These are phyloP conservation scores for Eupithecia abbreviata DNA, from an alignment of 2,888 invertebrate species.

Conservation along the genomic window DNA sequence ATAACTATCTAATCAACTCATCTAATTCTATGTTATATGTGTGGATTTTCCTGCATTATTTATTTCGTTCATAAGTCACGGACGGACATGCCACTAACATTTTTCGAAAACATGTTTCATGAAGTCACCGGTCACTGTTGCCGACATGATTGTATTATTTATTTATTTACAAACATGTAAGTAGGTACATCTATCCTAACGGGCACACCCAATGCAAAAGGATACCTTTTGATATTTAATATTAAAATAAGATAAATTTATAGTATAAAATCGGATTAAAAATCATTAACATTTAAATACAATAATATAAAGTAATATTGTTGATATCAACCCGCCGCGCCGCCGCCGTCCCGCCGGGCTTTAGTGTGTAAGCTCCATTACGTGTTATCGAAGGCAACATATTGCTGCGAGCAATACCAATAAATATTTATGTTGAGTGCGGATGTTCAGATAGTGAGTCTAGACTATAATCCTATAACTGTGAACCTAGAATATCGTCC, in stretches of 20 bases:
- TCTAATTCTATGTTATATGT: too few species aligned
- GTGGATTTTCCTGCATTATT: not conserved
- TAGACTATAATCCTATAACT: not conserved
- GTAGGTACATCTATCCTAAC: too few species aligned
- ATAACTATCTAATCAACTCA: too few species aligned
- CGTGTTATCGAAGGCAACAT: not conserved
- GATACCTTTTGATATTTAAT: too few species aligned
- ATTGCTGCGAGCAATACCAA: constrained; percentile 8
- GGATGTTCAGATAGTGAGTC: constrained; percentile 4
- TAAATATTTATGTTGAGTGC: constrained; percentile 11
- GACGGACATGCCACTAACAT: not conserved
- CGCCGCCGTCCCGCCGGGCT: not conserved
- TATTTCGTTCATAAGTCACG: not conserved
- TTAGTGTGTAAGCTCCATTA: not conserved
- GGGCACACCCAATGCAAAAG: too few species aligned
- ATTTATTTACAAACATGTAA: too few species aligned
- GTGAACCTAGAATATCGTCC: too few species aligned
- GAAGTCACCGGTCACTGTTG: not conserved
- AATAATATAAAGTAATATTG: not conserved
- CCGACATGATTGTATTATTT: not conserved
- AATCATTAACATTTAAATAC: too few species aligned
- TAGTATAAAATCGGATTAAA: too few species aligned
- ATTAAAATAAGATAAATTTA: too few species aligned
- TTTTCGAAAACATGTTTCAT: not conserved
- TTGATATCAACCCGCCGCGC: not conserved